These are phyloP conservation scores for Endomychus coccineus DNA, from an alignment of 2,888 invertebrate species.

Conservation along the genomic window DNA sequence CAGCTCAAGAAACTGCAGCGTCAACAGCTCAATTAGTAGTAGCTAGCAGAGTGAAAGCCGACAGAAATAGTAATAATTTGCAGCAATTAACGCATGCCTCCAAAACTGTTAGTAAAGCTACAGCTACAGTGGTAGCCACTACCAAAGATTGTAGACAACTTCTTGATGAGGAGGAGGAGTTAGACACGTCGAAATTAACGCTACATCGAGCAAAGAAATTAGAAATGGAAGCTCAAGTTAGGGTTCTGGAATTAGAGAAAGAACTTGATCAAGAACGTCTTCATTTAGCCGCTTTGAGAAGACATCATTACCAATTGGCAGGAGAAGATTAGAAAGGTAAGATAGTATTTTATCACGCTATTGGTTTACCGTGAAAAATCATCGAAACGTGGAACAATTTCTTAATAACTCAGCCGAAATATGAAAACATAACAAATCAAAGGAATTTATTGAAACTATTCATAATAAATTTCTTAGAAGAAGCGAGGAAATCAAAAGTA, in stretches of 20 bases:
- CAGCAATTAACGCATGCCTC: constrained; percentile 79
- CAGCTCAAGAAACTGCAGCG: constrained; percentile 93
- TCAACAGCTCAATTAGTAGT: constrained; percentile 96
- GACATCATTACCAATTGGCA: constrained; percentile 85
- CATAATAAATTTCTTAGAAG: too few species aligned
- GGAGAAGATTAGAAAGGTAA: constrained; percentile 51
- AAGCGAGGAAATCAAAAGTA: too few species aligned
- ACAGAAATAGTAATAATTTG: constrained; percentile 71
- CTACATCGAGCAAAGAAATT: constrained; percentile 90
- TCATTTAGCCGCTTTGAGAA: constrained; percentile 76
- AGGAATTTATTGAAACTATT: too few species aligned
- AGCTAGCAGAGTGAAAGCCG: constrained; percentile 92
- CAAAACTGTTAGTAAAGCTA: constrained; percentile 81
- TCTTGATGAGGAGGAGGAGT: constrained; percentile 77
- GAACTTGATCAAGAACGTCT: constrained; percentile 83
- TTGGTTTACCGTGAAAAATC: too few species aligned
- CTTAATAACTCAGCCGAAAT: too few species aligned
- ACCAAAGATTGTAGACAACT: constrained; percentile 83
- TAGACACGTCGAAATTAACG: constrained; percentile 83
- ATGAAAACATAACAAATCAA: too few species aligned
- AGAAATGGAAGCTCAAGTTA: constrained; percentile 97
- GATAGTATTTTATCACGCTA: too few species aligned
- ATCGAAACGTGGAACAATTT: too few species aligned
- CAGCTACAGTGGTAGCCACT: constrained; percentile 72
- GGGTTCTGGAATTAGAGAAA: constrained; percentile 87